phyloP scores from a whole-genome alignment of 2,888 invertebrate genomes.

The Gasteruption jaculator region DNA sequence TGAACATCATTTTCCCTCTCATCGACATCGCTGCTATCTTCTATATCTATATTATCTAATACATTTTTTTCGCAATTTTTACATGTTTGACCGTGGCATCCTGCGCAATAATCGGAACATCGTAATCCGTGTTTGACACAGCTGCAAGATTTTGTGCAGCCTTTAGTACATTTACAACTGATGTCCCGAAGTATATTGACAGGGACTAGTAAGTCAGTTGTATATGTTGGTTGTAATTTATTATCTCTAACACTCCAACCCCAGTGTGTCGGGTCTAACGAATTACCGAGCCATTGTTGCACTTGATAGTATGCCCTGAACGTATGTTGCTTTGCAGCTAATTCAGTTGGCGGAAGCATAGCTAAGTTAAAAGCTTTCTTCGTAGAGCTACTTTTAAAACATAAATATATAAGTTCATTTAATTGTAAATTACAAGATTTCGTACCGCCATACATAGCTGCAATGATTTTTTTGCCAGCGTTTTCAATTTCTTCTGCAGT shows the following conservation, averaged over 20 bases:
- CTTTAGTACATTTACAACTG: slow-evolving; percentile 8
- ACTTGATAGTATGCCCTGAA: slow-evolving; percentile 17
- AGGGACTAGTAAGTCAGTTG: not conserved
- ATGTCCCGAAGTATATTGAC: slow-evolving; percentile 12
- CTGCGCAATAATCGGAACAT: slow-evolving; percentile 30
- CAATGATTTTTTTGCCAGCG: slow-evolving; percentile 15
- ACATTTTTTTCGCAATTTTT: too few species aligned
- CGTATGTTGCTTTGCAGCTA: slow-evolving; percentile 14
- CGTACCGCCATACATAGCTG: slow-evolving; percentile 13
- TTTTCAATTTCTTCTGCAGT: slow-evolving; percentile 8
- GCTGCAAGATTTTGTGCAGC: slow-evolving; percentile 21
- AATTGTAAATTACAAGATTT: not conserved
- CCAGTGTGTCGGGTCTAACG: slow-evolving; percentile 13
- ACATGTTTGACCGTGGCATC: too few species aligned
- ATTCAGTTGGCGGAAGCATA: slow-evolving; percentile 17
- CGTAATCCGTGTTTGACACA: slow-evolving; percentile 29
- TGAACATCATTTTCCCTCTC: too few species aligned
- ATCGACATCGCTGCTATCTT: too few species aligned
- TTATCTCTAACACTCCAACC: slow-evolving; percentile 18
- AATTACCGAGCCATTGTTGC: slow-evolving; percentile 14
- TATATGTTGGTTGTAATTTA: slow-evolving; percentile 13
- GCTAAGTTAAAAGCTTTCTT: slow-evolving; percentile 14
- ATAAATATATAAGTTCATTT: slow-evolving; percentile 11
- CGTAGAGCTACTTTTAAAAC: slow-evolving; percentile 4
- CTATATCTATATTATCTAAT: too few species aligned